Evolutionary conservation across 2,797 vertebrate species (phyloP).

Genomic region (Botia almorhae): DNA sequence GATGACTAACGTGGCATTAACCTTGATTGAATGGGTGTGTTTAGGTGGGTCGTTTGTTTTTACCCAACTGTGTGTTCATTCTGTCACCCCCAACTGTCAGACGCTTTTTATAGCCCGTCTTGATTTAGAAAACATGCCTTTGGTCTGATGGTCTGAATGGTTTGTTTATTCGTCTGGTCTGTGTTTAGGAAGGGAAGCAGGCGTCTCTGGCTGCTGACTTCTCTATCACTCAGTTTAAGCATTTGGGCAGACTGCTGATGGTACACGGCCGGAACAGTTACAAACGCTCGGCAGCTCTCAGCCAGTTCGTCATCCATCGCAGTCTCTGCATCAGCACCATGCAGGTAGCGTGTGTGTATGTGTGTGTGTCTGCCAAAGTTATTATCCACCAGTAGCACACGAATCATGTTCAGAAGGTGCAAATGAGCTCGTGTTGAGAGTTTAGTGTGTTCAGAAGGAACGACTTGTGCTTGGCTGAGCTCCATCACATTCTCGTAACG

Average conservation of each 20-base stretch:
- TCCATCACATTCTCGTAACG: neutral
- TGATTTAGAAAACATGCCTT: conserved; percentile 6
- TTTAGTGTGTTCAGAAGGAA: neutral
- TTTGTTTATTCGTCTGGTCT: conserved; percentile 55
- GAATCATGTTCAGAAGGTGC: conserved; percentile 33
- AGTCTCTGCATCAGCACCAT: conserved; percentile 98
- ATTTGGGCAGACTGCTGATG: conserved; percentile 95
- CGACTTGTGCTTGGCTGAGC: neutral
- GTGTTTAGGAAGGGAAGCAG: conserved; percentile 96
- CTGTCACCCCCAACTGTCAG: conserved; percentile 2
- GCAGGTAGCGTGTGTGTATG: conserved; percentile 84
- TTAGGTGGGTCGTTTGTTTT: conserved; percentile 43
- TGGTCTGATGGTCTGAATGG: neutral
- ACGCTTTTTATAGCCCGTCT: conserved; percentile 11
- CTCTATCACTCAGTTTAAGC: conserved; percentile 97
- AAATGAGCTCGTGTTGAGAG: conserved; percentile 24
- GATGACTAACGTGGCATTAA: conserved; percentile 49
- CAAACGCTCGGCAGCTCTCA: conserved; percentile 94
- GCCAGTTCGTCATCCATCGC: conserved; percentile 98
- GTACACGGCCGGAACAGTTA: conserved; percentile 98
- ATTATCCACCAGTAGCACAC: conserved; percentile 8
- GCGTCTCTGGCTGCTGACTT: conserved; percentile 95
- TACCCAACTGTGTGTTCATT: conserved; percentile 24
- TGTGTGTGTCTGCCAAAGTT: conserved; percentile 32
- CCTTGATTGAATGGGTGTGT: conserved; percentile 42